These are phyloP conservation scores for Babyrousa celebensis DNA, from an alignment of 2,797 vertebrate species.

Conservation along the genomic window DNA sequence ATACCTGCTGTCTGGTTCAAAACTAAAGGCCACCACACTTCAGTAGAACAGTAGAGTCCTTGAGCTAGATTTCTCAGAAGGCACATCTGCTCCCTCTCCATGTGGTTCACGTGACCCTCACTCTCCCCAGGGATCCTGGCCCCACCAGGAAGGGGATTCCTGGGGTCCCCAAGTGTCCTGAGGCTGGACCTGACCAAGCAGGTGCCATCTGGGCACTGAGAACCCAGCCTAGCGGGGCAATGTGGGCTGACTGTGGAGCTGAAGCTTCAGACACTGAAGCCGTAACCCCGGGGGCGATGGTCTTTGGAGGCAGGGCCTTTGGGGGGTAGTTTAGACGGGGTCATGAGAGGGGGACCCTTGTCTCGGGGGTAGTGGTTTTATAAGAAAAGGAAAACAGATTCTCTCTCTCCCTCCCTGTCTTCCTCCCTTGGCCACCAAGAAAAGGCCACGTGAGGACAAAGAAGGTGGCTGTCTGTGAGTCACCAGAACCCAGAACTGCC, in stretches of 20 bases:
- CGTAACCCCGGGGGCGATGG: background rate
- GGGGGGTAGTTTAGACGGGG: background rate
- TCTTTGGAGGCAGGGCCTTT: background rate
- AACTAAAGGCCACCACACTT: background rate
- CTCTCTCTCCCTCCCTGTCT: background rate
- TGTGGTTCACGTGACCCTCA: background rate
- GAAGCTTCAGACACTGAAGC: background rate
- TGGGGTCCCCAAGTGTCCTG: conserved; percentile 73
- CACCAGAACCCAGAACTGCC: background rate
- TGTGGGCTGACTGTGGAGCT: conserved; percentile 31
- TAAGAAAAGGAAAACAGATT: background rate
- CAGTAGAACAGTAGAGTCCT: background rate
- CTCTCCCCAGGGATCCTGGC: conserved; percentile 79
- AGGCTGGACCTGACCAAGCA: conserved; percentile 74
- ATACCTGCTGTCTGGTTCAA: background rate
- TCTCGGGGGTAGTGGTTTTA: background rate
- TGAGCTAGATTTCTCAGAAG: background rate
- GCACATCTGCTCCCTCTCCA: background rate
- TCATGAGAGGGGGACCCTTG: background rate
- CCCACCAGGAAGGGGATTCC: conserved; percentile 83
- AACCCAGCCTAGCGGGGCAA: conserved; percentile 64
- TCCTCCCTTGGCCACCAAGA: background rate
- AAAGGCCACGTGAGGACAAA: background rate
- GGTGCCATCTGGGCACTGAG: conserved; percentile 84
- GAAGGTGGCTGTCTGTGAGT: background rate